These are phyloP conservation scores for Panagrolaimus sp. DNA, from an alignment of 1,140 invertebrate genomes.

Conservation along the genomic window DNA sequence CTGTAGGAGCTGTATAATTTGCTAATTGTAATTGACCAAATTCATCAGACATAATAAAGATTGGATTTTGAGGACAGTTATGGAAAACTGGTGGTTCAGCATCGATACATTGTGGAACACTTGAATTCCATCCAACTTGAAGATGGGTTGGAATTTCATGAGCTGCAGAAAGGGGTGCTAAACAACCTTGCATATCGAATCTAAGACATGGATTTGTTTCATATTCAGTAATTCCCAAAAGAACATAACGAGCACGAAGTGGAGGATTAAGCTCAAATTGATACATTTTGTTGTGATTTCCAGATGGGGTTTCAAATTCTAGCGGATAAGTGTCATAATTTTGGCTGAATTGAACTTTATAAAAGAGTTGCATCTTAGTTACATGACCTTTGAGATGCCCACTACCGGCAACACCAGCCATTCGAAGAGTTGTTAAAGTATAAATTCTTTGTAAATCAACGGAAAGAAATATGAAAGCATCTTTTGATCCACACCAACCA, in stretches of 20 bases:
- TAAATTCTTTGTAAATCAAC: slow-evolving; percentile 84
- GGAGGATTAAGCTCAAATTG: slow-evolving; percentile 89
- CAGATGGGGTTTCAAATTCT: slow-evolving; percentile 64
- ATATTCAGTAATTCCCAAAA: slow-evolving; percentile 84
- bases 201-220: slow-evolving; percentile 92
- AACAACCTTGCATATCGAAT: slow-evolving; percentile 90
- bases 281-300: slow-evolving; percentile 85
- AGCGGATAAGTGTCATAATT: slow-evolving; percentile 94
- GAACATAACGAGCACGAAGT: slow-evolving; percentile 83
- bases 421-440: slow-evolving; percentile 68
- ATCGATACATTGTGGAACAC: slow-evolving; percentile 87
- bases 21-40: slow-evolving; percentile 79
- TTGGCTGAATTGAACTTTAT: slow-evolving; percentile 83
- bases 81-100: slow-evolving; percentile 91
- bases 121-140: slow-evolving; percentile 79
- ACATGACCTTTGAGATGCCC: slow-evolving; percentile 55
- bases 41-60: slow-evolving; percentile 77
- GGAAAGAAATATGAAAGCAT: slow-evolving; percentile 82
- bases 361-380: slow-evolving; percentile 91
- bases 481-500: slow-evolving; percentile 69
- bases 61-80: slow-evolving; percentile 84
- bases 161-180: slow-evolving; percentile 61
- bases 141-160: slow-evolving; percentile 55
- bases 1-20: slow-evolving; percentile 83
- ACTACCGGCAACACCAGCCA: slow-evolving; percentile 53